Evolutionary conservation across 2,888 invertebrate genomes (phyloP).

Genomic region (Patella depressa): DNA sequence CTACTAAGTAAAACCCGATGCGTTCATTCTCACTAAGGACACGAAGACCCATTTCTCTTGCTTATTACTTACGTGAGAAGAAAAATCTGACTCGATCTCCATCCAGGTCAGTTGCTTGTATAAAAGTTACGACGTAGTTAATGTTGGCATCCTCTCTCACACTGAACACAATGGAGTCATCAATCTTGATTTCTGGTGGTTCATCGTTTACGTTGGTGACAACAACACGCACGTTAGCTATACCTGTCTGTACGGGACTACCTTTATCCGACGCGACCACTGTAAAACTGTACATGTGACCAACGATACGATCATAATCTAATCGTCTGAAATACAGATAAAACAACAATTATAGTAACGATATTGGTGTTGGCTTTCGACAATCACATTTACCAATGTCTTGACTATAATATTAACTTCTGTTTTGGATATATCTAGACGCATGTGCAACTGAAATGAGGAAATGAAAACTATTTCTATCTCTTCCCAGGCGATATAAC

Average conservation of each 20-base stretch:
- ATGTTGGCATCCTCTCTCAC: constrained; percentile 54
- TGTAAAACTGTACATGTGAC: constrained; percentile 83
- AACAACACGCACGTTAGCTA: constrained; percentile 93
- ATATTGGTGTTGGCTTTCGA: no score
- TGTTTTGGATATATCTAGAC: no score
- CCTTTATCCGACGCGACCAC: constrained; percentile 97
- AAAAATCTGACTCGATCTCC: constrained; percentile 95
- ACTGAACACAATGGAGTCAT: constrained; percentile 44
- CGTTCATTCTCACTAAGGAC: no score
- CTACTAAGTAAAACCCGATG: no score
- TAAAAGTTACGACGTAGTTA: constrained; percentile 94
- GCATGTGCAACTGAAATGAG: no score
- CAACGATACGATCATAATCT: constrained; percentile 64
- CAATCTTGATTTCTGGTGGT: constrained; percentile 77
- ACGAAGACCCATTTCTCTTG: no score
- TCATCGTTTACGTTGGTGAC: constrained; percentile 99
- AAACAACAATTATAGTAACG: neutral
- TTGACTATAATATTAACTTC: no score
- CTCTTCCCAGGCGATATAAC: no score
- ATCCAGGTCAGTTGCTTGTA: constrained; percentile 97
- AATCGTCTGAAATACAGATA: constrained; percentile 52
- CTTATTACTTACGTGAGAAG: constrained; percentile 63
- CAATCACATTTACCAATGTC: no score
- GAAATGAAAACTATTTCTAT: no score
- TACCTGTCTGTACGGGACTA: constrained; percentile 91